Base-by-base conservation (phyloP, 2,888 invertebrate species). In the Dendrolimus pini region DNA sequence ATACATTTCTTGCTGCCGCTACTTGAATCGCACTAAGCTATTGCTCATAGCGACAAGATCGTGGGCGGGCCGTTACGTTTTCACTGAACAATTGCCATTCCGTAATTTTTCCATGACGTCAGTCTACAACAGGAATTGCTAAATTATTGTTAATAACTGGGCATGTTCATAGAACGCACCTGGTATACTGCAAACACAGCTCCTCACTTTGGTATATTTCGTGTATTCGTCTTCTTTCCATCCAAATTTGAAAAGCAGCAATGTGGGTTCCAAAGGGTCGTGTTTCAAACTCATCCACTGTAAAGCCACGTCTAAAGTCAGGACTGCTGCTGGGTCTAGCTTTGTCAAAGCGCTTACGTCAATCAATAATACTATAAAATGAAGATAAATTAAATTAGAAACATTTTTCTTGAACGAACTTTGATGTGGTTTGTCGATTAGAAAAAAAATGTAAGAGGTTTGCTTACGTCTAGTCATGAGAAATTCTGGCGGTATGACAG, bases 181-280 rank as follows among this genome's bases (percentile, higher is more conserved):
- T 59, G 85, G 85, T 58, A 81, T 76, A 58, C 73, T 71, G 62
- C 85, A 85, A 18, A 74, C 67, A 58, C 85, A 85, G 18, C 65
- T 72, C 18, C 70, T 69, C 0, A 65, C 62, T 41, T 65, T 73
- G 2, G 60, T 64, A 2, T 18, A 18, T 1, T 60, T 61, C 1
- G 55, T 59, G 0, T 66, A 61, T 41, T 64, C 59, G 0, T 68
- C 65, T 0, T 72, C 71, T 1, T 66, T 68, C 83, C 84, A 85
- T 3, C 83, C 83, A 55, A 85, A 86, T 59, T 76, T 83, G 70
- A 86, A 85, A 12, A 85, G 69, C 2, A 85, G 56, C 2, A 85
- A 58, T 0, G 85, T 85, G 0, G 85, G 81, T 53, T 81, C 83
- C 7, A 57, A 61, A 0, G 82, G 77, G 60, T 85, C 79, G 0